These are phyloP conservation scores for Drosophila engyochracea DNA, from an alignment of 2,888 invertebrate species.

Conservation along the genomic window DNA sequence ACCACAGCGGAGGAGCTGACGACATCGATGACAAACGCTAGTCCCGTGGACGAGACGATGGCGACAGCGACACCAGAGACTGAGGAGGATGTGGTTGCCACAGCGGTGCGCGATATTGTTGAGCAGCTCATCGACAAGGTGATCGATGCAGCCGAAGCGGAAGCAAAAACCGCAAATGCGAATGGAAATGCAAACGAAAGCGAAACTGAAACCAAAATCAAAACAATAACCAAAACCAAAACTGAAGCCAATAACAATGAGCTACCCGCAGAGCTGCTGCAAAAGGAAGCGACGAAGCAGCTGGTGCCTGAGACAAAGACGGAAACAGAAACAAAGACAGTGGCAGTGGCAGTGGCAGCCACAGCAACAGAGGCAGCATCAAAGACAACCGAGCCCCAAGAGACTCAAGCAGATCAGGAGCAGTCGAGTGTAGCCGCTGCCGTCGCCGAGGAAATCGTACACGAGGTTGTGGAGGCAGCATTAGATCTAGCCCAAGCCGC, in stretches of 20 bases:
- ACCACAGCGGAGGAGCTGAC: conserved; percentile 66
- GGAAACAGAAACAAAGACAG: not conserved
- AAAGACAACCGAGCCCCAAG: not conserved
- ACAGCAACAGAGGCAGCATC: not conserved
- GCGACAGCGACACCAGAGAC: conserved; percentile 4
- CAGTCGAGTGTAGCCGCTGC: conserved; percentile 55
- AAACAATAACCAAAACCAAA: not conserved
- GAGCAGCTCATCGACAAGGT: conserved; percentile 83
- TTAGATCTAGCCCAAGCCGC: conserved; percentile 56
- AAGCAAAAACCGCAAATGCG: conserved; percentile 37
- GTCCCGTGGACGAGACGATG: conserved; percentile 41
- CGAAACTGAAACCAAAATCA: conserved; percentile 4
- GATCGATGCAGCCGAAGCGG: conserved; percentile 70
- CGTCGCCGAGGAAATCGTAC: conserved; percentile 70
- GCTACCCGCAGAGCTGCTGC: conserved; percentile 13
- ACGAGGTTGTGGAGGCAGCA: conserved; percentile 78
- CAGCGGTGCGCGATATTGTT: conserved; percentile 82
- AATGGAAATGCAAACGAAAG: conserved; percentile 14
- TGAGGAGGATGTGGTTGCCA: conserved; percentile 59
- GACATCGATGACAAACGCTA: conserved; percentile 65
- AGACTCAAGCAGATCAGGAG: conserved; percentile 21
- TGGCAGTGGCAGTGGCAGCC: not conserved
- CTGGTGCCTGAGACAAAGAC: not conserved
- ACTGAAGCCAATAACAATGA: conserved; percentile 32
- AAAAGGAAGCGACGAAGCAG: conserved; percentile 20